phyloP scores from a whole-genome alignment of 2,888 invertebrate species.

The Sarcophaga subvicina region DNA sequence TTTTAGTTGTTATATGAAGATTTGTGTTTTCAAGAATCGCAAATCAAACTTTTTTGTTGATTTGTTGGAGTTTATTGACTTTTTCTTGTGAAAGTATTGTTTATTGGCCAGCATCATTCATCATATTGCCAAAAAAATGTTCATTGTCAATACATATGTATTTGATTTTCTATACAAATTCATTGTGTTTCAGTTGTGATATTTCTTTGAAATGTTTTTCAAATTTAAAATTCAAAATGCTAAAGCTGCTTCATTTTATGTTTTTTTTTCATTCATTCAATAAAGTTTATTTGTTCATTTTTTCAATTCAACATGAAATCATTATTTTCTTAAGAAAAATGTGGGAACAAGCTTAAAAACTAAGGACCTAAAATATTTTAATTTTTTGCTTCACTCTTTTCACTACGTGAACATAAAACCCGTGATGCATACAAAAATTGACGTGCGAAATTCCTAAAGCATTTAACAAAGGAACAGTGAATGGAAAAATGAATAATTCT shows the following conservation, averaged over 20 bases:
- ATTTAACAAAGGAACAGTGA: too few species aligned
- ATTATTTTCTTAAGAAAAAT: conserved; percentile 15
- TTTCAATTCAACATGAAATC: conserved; percentile 28
- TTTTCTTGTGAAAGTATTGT: conserved; percentile 16
- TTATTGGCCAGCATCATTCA: conserved; percentile 56
- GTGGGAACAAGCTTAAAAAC: neutral
- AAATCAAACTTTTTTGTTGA: conserved; percentile 17
- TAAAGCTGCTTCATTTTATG: conserved; percentile 44
- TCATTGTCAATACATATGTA: conserved; percentile 36
- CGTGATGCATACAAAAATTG: too few species aligned
- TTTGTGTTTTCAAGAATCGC: conserved; percentile 30
- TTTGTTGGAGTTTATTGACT: conserved; percentile 42
- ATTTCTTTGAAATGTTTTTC: neutral
- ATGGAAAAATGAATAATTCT: too few species aligned
- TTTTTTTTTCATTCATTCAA: neutral
- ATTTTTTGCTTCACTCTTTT: too few species aligned
- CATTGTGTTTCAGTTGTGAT: neutral
- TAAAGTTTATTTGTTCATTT: neutral
- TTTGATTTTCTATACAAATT: conserved; percentile 42
- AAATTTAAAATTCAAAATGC: conserved; percentile 26
- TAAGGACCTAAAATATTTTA: too few species aligned
- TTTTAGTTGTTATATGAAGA: conserved; percentile 13
- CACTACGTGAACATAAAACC: too few species aligned
- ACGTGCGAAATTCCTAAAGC: too few species aligned
- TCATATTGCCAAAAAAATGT: conserved; percentile 61